phyloP scores from a whole-genome alignment of 2,113 vertebrate genomes.

The Lota lota region DNA sequence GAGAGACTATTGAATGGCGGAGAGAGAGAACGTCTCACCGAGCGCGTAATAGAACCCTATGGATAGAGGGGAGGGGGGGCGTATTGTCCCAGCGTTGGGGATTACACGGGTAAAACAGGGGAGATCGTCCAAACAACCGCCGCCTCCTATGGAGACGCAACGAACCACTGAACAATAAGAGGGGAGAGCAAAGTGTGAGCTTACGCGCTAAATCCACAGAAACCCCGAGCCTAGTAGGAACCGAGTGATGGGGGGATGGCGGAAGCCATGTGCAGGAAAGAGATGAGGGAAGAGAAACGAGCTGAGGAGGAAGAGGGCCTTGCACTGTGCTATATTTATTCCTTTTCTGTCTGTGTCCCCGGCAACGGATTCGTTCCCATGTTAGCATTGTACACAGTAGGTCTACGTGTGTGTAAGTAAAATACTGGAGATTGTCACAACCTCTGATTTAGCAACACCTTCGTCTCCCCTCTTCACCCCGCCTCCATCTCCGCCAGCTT shows the following conservation, averaged over 20 bases:
- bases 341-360: constrained; percentile 67
- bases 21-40: constrained; percentile 59
- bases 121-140: constrained; percentile 56
- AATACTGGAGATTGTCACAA: too few species aligned
- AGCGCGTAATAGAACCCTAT: constrained; percentile 62
- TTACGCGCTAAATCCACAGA: constrained; percentile 49
- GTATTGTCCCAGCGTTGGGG: constrained; percentile 60
- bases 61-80: constrained; percentile 52
- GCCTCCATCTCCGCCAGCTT: too few species aligned
- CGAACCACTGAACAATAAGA: constrained; percentile 53
- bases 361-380: constrained; percentile 60
- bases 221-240: constrained; percentile 13
- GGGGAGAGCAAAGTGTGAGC: constrained; percentile 40
- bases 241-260: constrained; percentile 15
- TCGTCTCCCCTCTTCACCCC: constrained; percentile 4
- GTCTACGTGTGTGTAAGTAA: constrained; percentile 49
- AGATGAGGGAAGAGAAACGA: too few species aligned
- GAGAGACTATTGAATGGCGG: constrained; percentile 51
- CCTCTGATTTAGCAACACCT: constrained; percentile 43
- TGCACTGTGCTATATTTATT: constrained; percentile 40
- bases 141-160: constrained; percentile 61
- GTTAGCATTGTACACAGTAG: constrained; percentile 54
- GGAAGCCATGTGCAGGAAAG: not conserved
- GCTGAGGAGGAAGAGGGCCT: too few species aligned
- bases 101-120: constrained; percentile 70